These are phyloP conservation scores for Takifugu ocellatus DNA, from an alignment of 2,797 vertebrate genomes.

Conservation along the genomic window DNA sequence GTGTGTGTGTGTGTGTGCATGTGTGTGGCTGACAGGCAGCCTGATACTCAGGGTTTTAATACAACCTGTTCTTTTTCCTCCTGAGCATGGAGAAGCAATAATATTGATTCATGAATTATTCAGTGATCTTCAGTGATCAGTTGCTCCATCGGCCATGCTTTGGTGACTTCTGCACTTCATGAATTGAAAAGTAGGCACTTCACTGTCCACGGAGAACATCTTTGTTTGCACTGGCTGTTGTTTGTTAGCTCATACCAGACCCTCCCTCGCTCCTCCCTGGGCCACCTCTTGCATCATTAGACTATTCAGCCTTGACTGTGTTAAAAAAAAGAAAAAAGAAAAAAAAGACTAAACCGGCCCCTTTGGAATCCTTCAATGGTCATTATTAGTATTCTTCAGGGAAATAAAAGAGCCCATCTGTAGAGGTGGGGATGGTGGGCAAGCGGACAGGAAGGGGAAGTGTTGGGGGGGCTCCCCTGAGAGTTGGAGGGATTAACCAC, in stretches of 20 bases:
- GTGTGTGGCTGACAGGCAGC: conserved; percentile 38
- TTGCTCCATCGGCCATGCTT: conserved; percentile 4
- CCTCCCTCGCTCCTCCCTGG: conserved; percentile 42
- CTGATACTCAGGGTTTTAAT: conserved; percentile 40
- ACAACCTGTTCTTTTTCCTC: conserved; percentile 40
- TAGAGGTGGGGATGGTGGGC: conserved; percentile 67
- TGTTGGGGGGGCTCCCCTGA: conserved; percentile 42
- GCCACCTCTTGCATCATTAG: conserved; percentile 67
- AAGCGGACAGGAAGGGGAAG: conserved; percentile 18
- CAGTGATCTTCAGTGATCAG: conserved; percentile 2
- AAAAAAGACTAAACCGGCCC: conserved; percentile 27
- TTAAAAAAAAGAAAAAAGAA: conserved; percentile 35
- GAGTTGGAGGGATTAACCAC: conserved; percentile 74
- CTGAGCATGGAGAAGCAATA: conserved; percentile 10
- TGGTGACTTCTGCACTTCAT: conserved; percentile 26
- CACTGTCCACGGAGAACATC: conserved; percentile 20
- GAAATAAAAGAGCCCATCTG: conserved; percentile 80
- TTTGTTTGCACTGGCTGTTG: conserved; percentile 53
- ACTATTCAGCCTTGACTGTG: conserved; percentile 47
- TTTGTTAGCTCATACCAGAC: conserved; percentile 30
- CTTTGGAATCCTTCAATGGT: conserved; percentile 73
- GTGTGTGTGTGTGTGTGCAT: too few species aligned
- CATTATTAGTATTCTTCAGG: conserved; percentile 76
- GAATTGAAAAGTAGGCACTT: conserved; percentile 36
- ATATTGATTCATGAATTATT: neutral